These are phyloP conservation scores for Nymphalis urticae DNA, from an alignment of 2,888 invertebrate species.

Conservation along the genomic window DNA sequence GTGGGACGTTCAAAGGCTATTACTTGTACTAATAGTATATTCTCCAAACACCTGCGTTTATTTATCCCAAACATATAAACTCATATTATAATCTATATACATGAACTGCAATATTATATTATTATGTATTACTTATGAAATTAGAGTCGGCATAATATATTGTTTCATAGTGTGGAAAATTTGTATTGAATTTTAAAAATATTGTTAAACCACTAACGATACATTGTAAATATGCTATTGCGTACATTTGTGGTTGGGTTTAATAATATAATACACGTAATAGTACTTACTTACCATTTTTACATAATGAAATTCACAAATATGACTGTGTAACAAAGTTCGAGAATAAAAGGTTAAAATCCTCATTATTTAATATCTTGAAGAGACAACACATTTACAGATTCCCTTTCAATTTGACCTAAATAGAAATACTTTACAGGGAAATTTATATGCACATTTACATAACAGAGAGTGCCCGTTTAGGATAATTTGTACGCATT, in stretches of 20 bases:
- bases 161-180: neutral
- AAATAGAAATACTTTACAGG: slow-evolving; percentile 50
- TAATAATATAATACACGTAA: no score
- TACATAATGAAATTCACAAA: no score
- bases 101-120: no score
- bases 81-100: no score
- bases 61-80: no score
- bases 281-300: no score
- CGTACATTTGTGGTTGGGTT: no score
- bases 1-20: no score
- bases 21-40: no score
- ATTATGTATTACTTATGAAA: no score
- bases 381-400: slow-evolving; percentile 41
- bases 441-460: slow-evolving; percentile 62
- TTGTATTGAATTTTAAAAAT: neutral
- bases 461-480: slow-evolving; percentile 61
- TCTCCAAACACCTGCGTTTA: no score
- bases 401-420: slow-evolving; percentile 52
- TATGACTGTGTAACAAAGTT: neutral
- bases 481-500: slow-evolving; percentile 63
- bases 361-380: slow-evolving; percentile 46
- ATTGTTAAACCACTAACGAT: neutral
- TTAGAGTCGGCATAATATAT: neutral
- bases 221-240: slow-evolving; percentile 5
- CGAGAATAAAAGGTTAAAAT: slow-evolving; percentile 42